Conservation (phyloP, 2,113 vertebrate genomes). For the Oryzias woworae region DNA sequence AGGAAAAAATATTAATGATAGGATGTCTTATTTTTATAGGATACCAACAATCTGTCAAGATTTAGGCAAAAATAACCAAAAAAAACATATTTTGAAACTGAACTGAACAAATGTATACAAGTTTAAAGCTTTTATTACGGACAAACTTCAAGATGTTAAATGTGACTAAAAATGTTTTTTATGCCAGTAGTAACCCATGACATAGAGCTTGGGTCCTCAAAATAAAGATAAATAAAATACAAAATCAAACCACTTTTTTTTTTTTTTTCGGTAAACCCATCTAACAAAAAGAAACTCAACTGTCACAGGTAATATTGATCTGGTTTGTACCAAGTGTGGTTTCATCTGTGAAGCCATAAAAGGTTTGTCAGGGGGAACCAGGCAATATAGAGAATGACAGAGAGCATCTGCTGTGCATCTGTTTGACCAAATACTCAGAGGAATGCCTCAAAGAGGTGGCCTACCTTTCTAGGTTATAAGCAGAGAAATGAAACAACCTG, state of each 20-base stretch:
- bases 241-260: not conserved
- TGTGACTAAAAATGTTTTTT: no score
- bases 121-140: not conserved
- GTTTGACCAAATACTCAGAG: constrained; percentile 64
- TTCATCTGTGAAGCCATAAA: constrained; percentile 49
- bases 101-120: not conserved
- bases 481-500: constrained; percentile 19
- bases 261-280: not conserved
- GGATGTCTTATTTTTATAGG: no score
- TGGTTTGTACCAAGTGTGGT: constrained; percentile 37
- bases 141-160: not conserved
- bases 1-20: no score
- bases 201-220: not conserved
- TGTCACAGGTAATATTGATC: constrained; percentile 34
- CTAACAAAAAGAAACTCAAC: constrained; percentile 11
- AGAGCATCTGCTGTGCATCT: constrained; percentile 64
- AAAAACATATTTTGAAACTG: not conserved
- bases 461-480: constrained; percentile 52
- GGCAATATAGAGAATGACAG: constrained; percentile 68
- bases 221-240: no score
- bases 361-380: constrained; percentile 50
- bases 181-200: no score
- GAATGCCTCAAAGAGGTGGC: constrained; percentile 69
- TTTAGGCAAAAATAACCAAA: not conserved
- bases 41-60: not conserved